Base-by-base conservation (phyloP, 2,888 invertebrate genomes). In the Hylaea fasciaria region DNA sequence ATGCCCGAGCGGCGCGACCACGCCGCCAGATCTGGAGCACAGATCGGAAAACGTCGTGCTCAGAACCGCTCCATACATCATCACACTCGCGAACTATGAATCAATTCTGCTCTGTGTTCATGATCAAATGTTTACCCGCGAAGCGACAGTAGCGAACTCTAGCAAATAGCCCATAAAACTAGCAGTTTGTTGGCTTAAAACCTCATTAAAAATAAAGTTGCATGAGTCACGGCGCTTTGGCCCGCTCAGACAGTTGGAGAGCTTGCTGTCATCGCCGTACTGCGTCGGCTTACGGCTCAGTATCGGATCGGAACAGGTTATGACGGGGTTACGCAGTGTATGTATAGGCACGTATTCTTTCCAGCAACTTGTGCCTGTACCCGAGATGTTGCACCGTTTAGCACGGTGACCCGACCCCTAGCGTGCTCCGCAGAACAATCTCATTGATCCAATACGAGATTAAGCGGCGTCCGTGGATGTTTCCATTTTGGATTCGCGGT, bases 361-460 rank as follows among this genome's bases (percentile, higher is more conserved):
- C 71, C 68, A 51, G 57, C 58, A 72, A 66, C 73, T 74, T 71
- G 74, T 80, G 81, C 73, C 76, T 66, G 44, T 44, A 52, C 40
- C 35, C 13, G 77, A 79, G 83, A 84, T 85, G 82, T 85, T 81
- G 80, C 82, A 79, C 84, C 83, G 86, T 85, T 87, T 87, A 87
- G 85, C 86, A 83, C 71, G 78, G 77, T 78, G 87, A 85, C 86
- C 85, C 73, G 88, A 87, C 86, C 87, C 71, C 78, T 73, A 66
- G 74, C 85, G 80, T 82, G 85, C 82, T 74, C 76, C 72, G 73
- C 71, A 71, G 78, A 81, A 84, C 85, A 84, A 89, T 88, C 82
- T 65, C 62, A 83, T 85, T 85, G 89, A 89, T 89, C 82, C 82
- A 77, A 84, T 85, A 78, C 76, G 70, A 87, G 90, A 90, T 90